Base-by-base conservation (phyloP, 2,113 vertebrate species). In the Pluvianellus socialis region DNA sequence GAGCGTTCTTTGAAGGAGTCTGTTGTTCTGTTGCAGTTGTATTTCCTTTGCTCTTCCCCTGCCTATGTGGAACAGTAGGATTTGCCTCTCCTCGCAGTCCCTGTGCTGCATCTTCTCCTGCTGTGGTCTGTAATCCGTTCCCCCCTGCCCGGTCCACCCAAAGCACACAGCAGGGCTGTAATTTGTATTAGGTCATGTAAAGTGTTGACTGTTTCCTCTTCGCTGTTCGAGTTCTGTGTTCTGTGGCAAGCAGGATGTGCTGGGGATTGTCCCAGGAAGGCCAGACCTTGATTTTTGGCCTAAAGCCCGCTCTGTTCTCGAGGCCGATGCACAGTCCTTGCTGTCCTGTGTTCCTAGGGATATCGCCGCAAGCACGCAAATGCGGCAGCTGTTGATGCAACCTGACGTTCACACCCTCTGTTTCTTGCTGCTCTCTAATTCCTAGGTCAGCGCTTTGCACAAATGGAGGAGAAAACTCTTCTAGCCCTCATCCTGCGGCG, bases 401-500 rank as follows among this genome's bases (percentile, higher is more conserved):
- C 27, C 19, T 66, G 45, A 61, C 19, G 53, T 18, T 74, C 71
- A 50, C 6, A 10, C 9, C 2, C 23, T 50, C 74, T 49, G n/a
- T 26, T 86, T 68, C 53, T 30, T 82, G 2, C 95, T 96, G 53
- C 33, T 15, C 59, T 97, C 83, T 79, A 66, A 94, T 66, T 77
- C 13, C 4, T 90, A 99, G 99, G 99, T 92, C 99, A 99, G 79
- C 99, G 98, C 27, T 99, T 99, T 92, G 99, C 99, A 23, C 72
- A 98, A 21, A 98, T 99, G 98, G 99, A 99, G 93, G 99, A 99
- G 96, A 99, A 99, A 89, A 95, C 98, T 70, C 32, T 99, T 66
- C 80, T 99, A 82, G 98, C 99, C 2, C 97, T 98, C 63, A 94
- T 99, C 76, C 97, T 99, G 81, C 98, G 98, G 6, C 96, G 91